Conservation (phyloP, 2,888 invertebrate genomes). For the Automeris io region DNA sequence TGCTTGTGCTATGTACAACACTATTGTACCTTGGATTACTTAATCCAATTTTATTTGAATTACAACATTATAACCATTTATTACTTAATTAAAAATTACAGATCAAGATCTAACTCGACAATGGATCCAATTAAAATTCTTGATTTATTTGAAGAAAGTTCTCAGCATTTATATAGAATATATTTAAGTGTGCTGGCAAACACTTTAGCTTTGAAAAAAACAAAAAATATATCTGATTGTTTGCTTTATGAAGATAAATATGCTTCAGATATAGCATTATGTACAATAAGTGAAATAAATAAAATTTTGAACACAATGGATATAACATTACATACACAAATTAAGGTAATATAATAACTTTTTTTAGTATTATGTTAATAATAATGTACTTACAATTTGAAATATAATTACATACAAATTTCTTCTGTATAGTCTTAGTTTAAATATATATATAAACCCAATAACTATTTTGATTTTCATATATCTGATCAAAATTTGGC, state of each 20-base stretch:
- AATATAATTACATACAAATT: no score
- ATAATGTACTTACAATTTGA: no score
- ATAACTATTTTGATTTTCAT: no score
- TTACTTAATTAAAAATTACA: conserved; percentile 16
- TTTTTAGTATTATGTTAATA: background rate
- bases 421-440: no score
- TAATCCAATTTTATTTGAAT: no score
- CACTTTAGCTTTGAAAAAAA: conserved; percentile 51
- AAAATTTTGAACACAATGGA: conserved; percentile 61
- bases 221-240: conserved; percentile 46
- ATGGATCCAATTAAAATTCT: conserved; percentile 48
- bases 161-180: conserved; percentile 59
- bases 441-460: no score
- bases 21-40: no score
- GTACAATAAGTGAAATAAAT: conserved; percentile 52
- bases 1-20: no score
- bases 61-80: conserved; percentile 1
- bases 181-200: conserved; percentile 59
- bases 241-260: conserved; percentile 56
- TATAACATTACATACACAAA: conserved; percentile 45
- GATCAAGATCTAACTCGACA: conserved; percentile 21
- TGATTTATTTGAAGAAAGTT: conserved; percentile 55
- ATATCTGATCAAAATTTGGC: no score
- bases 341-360: conserved; percentile 40
- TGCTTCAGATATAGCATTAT: conserved; percentile 57